Conservation (phyloP, 2,113 vertebrate species). For the Malurus melanocephalus region DNA sequence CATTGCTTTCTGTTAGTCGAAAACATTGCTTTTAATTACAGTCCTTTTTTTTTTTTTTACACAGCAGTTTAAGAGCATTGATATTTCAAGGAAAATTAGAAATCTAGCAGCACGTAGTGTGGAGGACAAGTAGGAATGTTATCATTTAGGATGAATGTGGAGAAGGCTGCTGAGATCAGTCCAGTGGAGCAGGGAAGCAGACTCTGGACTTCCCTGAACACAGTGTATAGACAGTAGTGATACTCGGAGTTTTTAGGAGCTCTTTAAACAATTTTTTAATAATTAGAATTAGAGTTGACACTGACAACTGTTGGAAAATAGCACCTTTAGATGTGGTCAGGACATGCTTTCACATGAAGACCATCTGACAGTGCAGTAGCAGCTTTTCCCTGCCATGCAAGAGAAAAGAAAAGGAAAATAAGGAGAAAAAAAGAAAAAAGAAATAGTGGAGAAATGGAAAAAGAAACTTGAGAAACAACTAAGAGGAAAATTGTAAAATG, state of each 20-base stretch:
- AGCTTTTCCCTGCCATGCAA: not conserved
- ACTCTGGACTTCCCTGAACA: not conserved
- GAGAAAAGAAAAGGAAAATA: not conserved
- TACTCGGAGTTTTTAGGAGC: not conserved
- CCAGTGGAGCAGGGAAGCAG: not conserved
- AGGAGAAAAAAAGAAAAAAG: not conserved
- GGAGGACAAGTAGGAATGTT: not conserved
- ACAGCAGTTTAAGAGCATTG: not conserved
- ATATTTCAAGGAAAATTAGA: not conserved
- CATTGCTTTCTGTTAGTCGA: not conserved
- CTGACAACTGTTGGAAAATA: not conserved
- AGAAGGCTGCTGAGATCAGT: not conserved
- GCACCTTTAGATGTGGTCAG: not conserved
- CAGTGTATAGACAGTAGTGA: not conserved
- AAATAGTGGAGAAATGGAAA: not conserved
- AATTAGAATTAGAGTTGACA: not conserved
- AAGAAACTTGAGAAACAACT: not conserved
- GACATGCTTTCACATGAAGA: not conserved
- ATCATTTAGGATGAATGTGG: not conserved
- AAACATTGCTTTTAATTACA: not conserved
- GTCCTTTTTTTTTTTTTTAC: not conserved
- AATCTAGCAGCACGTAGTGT: accelerated
- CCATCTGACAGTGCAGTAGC: not conserved
- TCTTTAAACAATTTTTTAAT: not conserved
- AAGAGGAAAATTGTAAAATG: not conserved